Conservation (phyloP, 2,113 vertebrate species). For the Caranx ignobilis region DNA sequence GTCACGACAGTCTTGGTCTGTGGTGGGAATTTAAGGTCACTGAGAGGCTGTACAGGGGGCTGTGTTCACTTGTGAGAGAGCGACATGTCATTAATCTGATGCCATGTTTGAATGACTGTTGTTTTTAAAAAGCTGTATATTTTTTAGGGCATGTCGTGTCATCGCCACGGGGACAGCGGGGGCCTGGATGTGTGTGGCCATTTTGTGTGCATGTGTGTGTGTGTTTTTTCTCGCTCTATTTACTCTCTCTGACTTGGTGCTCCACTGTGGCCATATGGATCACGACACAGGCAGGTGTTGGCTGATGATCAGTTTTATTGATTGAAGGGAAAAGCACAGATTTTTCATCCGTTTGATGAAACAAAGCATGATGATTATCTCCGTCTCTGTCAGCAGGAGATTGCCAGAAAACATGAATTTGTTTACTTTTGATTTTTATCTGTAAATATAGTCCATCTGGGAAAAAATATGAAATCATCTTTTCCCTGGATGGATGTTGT, state of each 20-base stretch:
- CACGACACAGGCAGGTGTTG: background rate
- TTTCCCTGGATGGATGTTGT: background rate
- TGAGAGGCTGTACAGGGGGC: constrained; percentile 20
- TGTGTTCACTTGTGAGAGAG: constrained; percentile 54
- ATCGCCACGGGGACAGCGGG: background rate
- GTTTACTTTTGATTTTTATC: too few relatives aligned
- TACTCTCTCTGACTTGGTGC: background rate
- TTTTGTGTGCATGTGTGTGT: too few relatives aligned
- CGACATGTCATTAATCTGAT: constrained; percentile 31
- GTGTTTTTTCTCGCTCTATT: too few relatives aligned
- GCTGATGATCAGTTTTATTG: background rate
- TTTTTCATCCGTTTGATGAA: too few relatives aligned
- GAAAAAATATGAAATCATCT: background rate
- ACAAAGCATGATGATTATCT: background rate
- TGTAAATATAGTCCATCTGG: background rate
- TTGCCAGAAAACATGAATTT: background rate
- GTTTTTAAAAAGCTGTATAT: constrained; percentile 24
- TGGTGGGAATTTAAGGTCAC: constrained; percentile 54
- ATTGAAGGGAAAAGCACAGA: too few relatives aligned
- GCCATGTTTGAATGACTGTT: constrained; percentile 32
- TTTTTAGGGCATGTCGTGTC: constrained; percentile 15
- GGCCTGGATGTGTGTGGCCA: background rate
- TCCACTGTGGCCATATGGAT: background rate
- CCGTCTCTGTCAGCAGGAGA: background rate
- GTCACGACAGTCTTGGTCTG: constrained; percentile 46